Conservation (phyloP, 2,113 vertebrate species). For the Mixornis gularis region DNA sequence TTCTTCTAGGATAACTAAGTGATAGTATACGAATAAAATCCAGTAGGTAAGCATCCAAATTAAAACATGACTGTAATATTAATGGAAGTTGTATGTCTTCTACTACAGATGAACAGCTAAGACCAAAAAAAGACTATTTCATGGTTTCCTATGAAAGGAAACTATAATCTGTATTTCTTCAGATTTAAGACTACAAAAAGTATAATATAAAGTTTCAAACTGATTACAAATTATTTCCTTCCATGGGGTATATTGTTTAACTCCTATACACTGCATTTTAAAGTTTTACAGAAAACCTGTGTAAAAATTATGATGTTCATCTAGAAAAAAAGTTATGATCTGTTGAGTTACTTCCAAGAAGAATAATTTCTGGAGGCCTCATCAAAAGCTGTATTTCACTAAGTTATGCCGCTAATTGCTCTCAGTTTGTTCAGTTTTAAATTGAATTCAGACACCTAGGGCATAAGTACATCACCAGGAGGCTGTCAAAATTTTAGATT, state of each 20-base stretch:
- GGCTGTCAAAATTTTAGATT: not conserved
- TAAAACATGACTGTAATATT: conserved; percentile 49
- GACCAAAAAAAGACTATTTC: conserved; percentile 1
- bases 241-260: not conserved
- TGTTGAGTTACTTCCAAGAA: not conserved
- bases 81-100: conserved; percentile 28
- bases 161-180: conserved; percentile 23
- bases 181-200: not conserved
- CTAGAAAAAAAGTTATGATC: not conserved
- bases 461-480: not conserved
- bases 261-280: conserved; percentile 18
- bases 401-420: not conserved
- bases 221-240: conserved; percentile 9
- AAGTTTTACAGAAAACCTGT: conserved; percentile 5
- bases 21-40: conserved; percentile 15
- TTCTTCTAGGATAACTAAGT: not conserved
- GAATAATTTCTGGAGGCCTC: not conserved
- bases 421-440: not conserved
- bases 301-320: not conserved
- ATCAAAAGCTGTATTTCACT: not conserved
- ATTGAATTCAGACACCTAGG: not conserved
- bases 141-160: conserved; percentile 24
- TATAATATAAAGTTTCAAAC: conserved; percentile 22
- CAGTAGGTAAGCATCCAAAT: conserved; percentile 50
- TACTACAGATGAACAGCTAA: conserved; percentile 18